phyloP scores from a whole-genome alignment of 1,140 invertebrate genomes.

The Camponotus vicinus region DNA sequence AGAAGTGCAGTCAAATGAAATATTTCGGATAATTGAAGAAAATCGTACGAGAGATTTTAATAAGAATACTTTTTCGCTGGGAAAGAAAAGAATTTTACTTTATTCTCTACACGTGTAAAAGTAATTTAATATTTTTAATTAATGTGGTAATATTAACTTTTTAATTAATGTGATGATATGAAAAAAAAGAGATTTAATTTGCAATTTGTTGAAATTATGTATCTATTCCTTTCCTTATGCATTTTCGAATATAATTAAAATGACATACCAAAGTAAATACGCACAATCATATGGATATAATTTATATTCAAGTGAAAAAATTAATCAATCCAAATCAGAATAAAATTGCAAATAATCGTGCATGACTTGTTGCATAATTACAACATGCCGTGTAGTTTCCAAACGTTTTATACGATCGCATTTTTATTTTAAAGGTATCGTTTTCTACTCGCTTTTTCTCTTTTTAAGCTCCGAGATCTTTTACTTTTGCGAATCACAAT shows the following conservation, averaged over 20 bases:
- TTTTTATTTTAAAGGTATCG: conserved; percentile 5
- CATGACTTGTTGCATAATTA: neutral
- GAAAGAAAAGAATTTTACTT: neutral
- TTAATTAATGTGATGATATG: neutral
- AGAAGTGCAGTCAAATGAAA: neutral
- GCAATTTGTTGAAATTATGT: neutral
- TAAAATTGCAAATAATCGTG: neutral
- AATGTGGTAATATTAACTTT: neutral
- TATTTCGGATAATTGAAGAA: neutral
- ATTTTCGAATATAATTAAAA: neutral
- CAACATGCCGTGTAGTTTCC: neutral
- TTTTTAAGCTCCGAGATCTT: neutral
- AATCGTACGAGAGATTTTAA: neutral
- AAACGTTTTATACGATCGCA: neutral
- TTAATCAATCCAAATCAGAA: neutral
- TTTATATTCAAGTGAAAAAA: neutral
- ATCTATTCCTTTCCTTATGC: neutral
- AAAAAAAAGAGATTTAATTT: neutral
- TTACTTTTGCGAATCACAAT: neutral
- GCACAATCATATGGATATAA: neutral
- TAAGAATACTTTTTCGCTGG: neutral
- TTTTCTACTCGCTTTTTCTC: neutral
- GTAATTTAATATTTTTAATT: conserved; percentile 11
- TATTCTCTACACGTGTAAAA: neutral
- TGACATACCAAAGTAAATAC: neutral